Evolutionary conservation across 2,888 invertebrate genomes (phyloP).

Genomic region (Pherbina coryleti): DNA sequence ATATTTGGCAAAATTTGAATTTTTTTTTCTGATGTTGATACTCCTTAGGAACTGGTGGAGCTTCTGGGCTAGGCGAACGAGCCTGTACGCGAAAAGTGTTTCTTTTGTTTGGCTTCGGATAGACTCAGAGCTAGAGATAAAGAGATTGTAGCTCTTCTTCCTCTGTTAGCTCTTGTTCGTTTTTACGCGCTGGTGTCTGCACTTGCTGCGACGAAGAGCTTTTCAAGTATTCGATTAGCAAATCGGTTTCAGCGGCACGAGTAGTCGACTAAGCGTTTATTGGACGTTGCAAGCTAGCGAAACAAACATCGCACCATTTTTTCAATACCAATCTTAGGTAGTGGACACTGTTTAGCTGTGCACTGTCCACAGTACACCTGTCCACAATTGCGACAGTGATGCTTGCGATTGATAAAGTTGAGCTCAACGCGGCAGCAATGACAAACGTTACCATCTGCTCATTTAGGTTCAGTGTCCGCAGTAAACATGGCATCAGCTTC

Average conservation of each 20-base stretch:
- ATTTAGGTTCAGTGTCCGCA: constrained; percentile 96
- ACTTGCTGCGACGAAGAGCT: constrained; percentile 85
- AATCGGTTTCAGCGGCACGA: constrained; percentile 76
- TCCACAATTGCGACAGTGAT: constrained; percentile 98
- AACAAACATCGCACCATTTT: constrained; percentile 97
- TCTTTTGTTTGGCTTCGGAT: constrained; percentile 88
- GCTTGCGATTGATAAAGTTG: constrained; percentile 87
- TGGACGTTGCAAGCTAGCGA: constrained; percentile 79
- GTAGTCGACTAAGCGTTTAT: constrained; percentile 67
- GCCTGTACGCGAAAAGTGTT: constrained; percentile 65
- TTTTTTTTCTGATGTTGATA: constrained; percentile 72
- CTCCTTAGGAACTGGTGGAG: constrained; percentile 65
- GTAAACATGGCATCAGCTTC: constrained; percentile 99
- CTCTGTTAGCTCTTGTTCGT: constrained; percentile 89
- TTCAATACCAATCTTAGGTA: constrained; percentile 98
- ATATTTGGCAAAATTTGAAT: constrained; percentile 92
- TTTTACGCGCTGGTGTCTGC: constrained; percentile 76
- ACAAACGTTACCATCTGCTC: constrained; percentile 96
- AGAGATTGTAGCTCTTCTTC: constrained; percentile 97
- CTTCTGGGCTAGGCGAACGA: constrained; percentile 65
- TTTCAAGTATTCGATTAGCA: constrained; percentile 87
- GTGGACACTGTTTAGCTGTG: constrained; percentile 86
- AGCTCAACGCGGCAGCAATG: constrained; percentile 93
- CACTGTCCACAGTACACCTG: constrained; percentile 97
- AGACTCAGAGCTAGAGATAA: constrained; percentile 97